These are phyloP conservation scores for Anneissia japonica DNA, from an alignment of 35 echinoderm and acorn worm genomes.

Conservation along the genomic window DNA sequence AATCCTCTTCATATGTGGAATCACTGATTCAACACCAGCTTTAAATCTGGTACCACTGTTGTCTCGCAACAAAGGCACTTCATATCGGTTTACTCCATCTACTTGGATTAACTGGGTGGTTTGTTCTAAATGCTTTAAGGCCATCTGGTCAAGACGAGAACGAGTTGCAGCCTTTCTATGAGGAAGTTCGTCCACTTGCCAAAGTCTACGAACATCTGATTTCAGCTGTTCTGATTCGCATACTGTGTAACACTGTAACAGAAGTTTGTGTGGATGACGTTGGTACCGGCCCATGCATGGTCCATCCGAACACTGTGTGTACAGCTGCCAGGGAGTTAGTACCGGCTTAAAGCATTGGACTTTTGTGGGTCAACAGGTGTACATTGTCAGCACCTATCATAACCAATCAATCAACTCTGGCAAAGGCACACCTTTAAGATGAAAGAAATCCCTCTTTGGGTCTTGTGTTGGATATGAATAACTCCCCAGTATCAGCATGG, in stretches of 20 bases:
- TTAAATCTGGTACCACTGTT: not conserved
- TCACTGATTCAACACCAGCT: not conserved
- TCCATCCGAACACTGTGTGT: slow-evolving; percentile 9
- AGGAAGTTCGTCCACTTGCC: not conserved
- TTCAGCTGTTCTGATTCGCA: not conserved
- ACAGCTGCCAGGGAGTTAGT: slow-evolving; percentile 9
- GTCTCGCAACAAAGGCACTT: not conserved
- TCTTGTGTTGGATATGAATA: slow-evolving; percentile 8
- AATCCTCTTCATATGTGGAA: slow-evolving; percentile 15
- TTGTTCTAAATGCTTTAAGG: not conserved
- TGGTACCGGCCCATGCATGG: not conserved
- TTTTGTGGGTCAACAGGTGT: slow-evolving; percentile 1
- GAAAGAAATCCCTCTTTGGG: too few species aligned
- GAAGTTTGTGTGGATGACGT: not conserved
- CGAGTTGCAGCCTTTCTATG: not conserved
- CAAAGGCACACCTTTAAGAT: not conserved
- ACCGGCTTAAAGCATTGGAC: not conserved
- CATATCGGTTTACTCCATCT: not conserved
- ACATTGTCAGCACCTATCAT: slow-evolving; percentile 19
- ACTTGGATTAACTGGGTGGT: not conserved
- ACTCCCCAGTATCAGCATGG: not conserved
- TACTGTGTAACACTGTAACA: not conserved
- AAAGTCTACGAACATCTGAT: not conserved
- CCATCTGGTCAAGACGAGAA: not conserved
- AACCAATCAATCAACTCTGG: not conserved